phyloP scores from a whole-genome alignment of 2,113 vertebrate genomes.

The Elachura formosa region DNA sequence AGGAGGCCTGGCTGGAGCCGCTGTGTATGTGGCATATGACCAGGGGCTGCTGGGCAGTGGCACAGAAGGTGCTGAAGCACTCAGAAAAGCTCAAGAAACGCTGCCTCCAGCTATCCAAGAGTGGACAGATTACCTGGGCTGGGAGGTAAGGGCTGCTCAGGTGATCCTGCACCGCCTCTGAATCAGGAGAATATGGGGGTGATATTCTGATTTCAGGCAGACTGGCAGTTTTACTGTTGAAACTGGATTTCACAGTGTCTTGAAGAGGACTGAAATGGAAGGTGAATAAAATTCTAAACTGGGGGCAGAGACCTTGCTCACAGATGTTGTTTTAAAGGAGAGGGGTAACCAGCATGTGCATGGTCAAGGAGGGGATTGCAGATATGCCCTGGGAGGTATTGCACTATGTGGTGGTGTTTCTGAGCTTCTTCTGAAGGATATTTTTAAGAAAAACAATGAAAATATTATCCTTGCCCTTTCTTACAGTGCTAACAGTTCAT shows the following conservation, averaged over 20 bases:
- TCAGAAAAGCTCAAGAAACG: conserved; percentile 76
- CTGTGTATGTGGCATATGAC: conserved; percentile 82
- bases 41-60: conserved; percentile 83
- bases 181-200: neutral
- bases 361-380: neutral
- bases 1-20: conserved; percentile 84
- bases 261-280: neutral
- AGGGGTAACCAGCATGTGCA: neutral
- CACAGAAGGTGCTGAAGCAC: conserved; percentile 75
- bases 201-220: neutral
- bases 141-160: conserved; percentile 74
- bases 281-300: neutral
- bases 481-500: neutral
- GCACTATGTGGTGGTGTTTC: neutral
- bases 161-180: neutral
- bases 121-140: conserved; percentile 84
- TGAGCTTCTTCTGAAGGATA: neutral
- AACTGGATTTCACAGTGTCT: neutral
- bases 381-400: neutral
- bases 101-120: conserved; percentile 84
- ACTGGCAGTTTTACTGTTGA: neutral
- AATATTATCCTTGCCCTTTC: neutral
- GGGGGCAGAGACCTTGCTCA: neutral
- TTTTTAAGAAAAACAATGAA: neutral
- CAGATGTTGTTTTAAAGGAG: neutral